Conservation (phyloP, 1,140 invertebrate species). For the Drosophila burlai region DNA sequence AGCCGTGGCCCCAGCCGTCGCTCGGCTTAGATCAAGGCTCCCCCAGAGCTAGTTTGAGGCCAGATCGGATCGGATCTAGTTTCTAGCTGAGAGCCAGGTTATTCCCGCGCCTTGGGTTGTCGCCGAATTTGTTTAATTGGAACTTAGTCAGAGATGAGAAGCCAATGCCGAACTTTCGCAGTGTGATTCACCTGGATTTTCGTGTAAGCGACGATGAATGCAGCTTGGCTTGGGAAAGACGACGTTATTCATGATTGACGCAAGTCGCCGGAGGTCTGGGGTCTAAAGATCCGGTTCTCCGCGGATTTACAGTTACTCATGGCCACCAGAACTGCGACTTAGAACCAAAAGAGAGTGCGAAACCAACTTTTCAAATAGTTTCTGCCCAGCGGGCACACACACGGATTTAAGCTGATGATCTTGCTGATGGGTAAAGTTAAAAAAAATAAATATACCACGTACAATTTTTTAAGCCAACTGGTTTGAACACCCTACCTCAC, state of each 20-base stretch:
- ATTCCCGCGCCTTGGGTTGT: conserved; percentile 27
- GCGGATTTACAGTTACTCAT: conserved; percentile 26
- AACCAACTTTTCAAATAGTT: conserved; percentile 29
- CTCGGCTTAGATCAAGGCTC: conserved; percentile 56
- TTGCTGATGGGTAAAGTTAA: conserved; percentile 15
- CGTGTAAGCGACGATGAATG: conserved; percentile 28
- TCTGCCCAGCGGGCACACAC: conserved; percentile 18
- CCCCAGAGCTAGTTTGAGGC: conserved; percentile 7
- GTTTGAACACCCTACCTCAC: conserved; percentile 21
- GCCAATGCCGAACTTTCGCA: conserved; percentile 38
- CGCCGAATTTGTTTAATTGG: conserved; percentile 15
- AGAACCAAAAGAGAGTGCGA: conserved; percentile 32
- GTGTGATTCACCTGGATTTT: conserved; percentile 59
- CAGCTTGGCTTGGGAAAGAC: conserved; percentile 30
- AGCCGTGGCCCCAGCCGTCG: conserved; percentile 39
- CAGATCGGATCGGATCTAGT: conserved; percentile 27
- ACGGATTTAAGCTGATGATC: conserved; percentile 35
- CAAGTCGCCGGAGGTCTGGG: conserved; percentile 15
- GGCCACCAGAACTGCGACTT: conserved; percentile 36
- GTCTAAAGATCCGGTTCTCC: conserved; percentile 57
- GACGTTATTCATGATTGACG: conserved; percentile 43
- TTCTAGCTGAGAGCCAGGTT: conserved; percentile 16
- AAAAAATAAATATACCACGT: conserved; percentile 5
- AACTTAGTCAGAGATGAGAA: conserved; percentile 26
- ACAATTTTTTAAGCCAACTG: conserved; percentile 34